phyloP scores from a whole-genome alignment of 2,113 vertebrate genomes.

The Anhinga rufa region DNA sequence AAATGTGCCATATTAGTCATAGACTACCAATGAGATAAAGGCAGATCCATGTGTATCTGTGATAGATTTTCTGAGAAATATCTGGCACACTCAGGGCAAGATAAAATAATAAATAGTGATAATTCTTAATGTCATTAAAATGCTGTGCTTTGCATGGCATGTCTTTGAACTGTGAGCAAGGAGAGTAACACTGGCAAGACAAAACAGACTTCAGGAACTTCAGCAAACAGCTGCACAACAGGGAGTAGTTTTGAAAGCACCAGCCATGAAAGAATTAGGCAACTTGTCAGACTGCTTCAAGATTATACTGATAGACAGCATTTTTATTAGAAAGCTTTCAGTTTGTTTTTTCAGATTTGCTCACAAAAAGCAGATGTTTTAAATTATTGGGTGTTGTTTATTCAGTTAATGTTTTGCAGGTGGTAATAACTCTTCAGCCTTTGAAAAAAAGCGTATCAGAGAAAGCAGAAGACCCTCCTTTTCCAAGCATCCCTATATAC shows the following conservation, averaged over 20 bases:
- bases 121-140: background rate
- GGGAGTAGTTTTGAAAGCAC: constrained; percentile 66
- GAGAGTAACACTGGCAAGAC: constrained; percentile 39
- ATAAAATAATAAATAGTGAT: background rate
- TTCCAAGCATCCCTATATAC: background rate
- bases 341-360: constrained; percentile 26
- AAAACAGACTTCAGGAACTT: constrained; percentile 64
- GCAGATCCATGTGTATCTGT: background rate
- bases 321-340: constrained; percentile 41
- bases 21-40: background rate
- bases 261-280: constrained; percentile 22
- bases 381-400: constrained; percentile 5
- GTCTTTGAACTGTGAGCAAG: constrained; percentile 46
- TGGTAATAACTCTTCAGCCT: background rate
- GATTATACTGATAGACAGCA: background rate
- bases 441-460: background rate
- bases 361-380: constrained; percentile 16
- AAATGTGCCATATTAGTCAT: background rate
- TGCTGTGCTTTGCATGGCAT: background rate
- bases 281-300: background rate
- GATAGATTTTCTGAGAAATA: background rate
- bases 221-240: constrained; percentile 47
- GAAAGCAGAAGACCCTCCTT: background rate
- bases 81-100: background rate
- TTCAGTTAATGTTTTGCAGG: constrained; percentile 30